These are phyloP conservation scores for Buphagus erythrorhynchus DNA, from an alignment of 2,797 vertebrate species.

Conservation along the genomic window DNA sequence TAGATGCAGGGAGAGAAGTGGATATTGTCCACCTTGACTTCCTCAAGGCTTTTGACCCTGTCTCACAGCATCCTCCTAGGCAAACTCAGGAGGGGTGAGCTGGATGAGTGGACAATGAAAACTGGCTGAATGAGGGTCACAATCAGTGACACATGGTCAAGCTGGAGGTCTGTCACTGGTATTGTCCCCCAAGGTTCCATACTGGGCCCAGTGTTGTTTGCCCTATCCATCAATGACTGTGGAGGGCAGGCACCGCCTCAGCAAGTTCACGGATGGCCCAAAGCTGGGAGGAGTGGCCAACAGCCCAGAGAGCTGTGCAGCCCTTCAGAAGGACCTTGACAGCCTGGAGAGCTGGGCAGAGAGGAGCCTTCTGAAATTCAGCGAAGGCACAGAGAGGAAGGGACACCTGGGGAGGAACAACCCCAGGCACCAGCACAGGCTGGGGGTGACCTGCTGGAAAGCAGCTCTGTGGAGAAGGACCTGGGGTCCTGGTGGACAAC, in stretches of 20 bases:
- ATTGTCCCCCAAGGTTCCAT: neutral
- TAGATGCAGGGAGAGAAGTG: neutral
- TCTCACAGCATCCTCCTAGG: neutral
- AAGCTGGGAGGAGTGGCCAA: neutral
- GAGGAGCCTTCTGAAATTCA: neutral
- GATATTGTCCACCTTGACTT: neutral
- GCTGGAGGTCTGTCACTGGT: neutral
- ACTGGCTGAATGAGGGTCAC: neutral
- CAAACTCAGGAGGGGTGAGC: neutral
- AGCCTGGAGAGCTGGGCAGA: neutral
- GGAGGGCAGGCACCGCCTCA: neutral
- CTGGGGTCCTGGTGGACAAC: neutral
- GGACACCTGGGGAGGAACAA: neutral
- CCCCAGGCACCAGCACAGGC: neutral
- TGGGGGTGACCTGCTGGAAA: neutral
- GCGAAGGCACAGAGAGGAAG: accelerated
- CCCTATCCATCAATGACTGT: neutral
- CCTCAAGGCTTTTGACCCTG: no score
- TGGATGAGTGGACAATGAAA: no score
- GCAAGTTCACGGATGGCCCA: neutral
- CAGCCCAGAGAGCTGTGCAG: no score
- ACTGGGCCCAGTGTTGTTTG: neutral
- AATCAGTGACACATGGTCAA: neutral
- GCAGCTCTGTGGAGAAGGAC: neutral
- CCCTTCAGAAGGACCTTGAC: neutral